These are phyloP conservation scores for Stichodactyla helianthus DNA, from an alignment of 64 coral and sea anemone species.

Conservation along the genomic window DNA sequence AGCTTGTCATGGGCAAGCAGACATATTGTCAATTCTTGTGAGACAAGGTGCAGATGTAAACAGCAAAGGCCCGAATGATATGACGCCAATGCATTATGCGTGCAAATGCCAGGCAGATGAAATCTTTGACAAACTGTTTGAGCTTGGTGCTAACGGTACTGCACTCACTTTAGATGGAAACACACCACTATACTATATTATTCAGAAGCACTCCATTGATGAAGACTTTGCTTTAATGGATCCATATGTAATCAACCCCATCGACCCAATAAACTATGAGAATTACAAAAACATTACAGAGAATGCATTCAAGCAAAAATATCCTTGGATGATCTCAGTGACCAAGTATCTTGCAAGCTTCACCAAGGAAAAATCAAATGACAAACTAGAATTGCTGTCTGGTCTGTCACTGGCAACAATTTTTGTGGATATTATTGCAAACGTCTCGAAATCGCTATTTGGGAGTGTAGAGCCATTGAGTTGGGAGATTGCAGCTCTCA, in stretches of 20 bases:
- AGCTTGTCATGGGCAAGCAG: conserved; percentile 35
- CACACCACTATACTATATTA: conserved; percentile 38
- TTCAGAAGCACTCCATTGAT: conserved; percentile 13
- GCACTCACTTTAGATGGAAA: conserved; percentile 33
- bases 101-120: not conserved
- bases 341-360: not conserved
- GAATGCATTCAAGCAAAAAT: not conserved
- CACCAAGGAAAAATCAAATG: not conserved
- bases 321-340: not conserved
- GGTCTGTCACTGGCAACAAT: not conserved
- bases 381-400: not conserved
- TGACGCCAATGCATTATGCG: conserved; percentile 44
- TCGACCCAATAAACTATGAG: conserved; percentile 12
- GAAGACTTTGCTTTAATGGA: conserved; percentile 35
- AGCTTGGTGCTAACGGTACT: conserved; percentile 33
- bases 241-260: conserved; percentile 48
- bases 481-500: not conserved
- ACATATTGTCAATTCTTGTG: conserved; percentile 21
- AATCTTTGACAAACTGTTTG: conserved; percentile 12
- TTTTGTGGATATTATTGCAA: not conserved
- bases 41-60: not conserved
- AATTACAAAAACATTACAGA: not conserved
- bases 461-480: not conserved
- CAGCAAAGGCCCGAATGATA: conserved; percentile 9
- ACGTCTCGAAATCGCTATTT: not conserved